Base-by-base conservation (phyloP, 2,888 invertebrate species). In the Chrysolina haemoptera region DNA sequence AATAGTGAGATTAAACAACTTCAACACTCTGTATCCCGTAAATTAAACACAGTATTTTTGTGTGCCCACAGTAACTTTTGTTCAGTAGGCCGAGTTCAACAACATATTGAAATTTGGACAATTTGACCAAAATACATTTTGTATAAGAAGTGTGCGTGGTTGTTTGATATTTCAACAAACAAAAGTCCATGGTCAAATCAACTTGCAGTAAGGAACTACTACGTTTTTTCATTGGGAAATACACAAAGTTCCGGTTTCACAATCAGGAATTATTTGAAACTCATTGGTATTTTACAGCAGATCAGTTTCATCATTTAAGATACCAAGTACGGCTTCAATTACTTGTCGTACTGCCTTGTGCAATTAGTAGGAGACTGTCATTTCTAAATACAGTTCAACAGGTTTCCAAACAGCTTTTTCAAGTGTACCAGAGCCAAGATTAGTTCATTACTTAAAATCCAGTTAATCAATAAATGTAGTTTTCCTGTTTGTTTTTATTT, bases 191-290 rank as follows among this genome's bases (percentile, higher is more conserved):
- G 8, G 35, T 35, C 35, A 8, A 35, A 35, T 43, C 43, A 14
- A 43, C 14, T 14, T 14, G 14, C 12, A 43, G 3, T 14, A 14
- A 43, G 12, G 5, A 14, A 8, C 20, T 10, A 18, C 18, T 0
- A 53, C 1, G 12, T 11, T 53, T 12, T 12, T 53, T 18, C 18
- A 53, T 20, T 5, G 20, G 53, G 53, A 53, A 53, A n/a, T n/a
- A 53, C 16, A 53, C 50, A 53, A 9, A 53, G 53, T 53, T 53
- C 53, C 53, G 53, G 53, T 53, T 53, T 53, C 20, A 53, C 53
- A 20, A 53, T 22, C 53, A 53, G 12, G 53, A 53, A 53, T 53
- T 20, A 53, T 4, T 53, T 20, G 53, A 53, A 53, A 53, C 53
- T 12, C 53, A 53, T 53, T 53, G 53, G 18, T 53, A 53, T 53